These are phyloP conservation scores for Thysanoteuthis rhombus DNA, from an alignment of 2,888 invertebrate species.

Conservation along the genomic window DNA sequence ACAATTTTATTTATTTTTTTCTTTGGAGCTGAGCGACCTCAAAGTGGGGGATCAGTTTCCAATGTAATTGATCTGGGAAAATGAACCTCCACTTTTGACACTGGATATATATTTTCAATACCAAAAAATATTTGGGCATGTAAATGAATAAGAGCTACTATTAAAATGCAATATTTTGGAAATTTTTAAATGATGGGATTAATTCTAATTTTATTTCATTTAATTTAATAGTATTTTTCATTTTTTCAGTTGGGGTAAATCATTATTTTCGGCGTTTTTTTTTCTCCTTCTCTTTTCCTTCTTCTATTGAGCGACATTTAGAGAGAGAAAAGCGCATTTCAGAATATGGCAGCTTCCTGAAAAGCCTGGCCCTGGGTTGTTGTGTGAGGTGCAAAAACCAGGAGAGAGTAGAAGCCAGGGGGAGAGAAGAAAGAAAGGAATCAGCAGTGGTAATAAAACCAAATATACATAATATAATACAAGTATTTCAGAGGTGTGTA, in stretches of 20 bases:
- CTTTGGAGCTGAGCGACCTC: not conserved
- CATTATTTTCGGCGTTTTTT: too few species aligned
- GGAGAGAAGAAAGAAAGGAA: not conserved
- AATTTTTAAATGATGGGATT: not conserved
- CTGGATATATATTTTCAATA: not conserved
- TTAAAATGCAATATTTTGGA: not conserved
- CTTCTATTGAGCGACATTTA: not conserved
- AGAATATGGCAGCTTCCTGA: not conserved
- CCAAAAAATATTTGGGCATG: not conserved
- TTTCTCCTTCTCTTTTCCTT: too few species aligned
- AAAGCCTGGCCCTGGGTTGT: not conserved
- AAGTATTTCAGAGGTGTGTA: not conserved
- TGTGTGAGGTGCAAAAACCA: not conserved
- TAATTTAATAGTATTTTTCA: too few species aligned
- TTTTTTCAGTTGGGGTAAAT: too few species aligned
- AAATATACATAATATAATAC: not conserved
- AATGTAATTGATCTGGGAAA: not conserved
- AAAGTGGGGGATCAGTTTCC: not conserved
- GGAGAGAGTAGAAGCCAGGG: not conserved
- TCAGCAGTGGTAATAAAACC: not conserved
- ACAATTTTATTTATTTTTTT: too few species aligned
- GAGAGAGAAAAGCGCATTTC: not conserved
- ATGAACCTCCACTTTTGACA: not conserved
- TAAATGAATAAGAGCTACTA: not conserved
- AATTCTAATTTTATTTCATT: not conserved